These are phyloP conservation scores for Lamprotornis superbus DNA, from an alignment of 2,113 vertebrate species.

Conservation along the genomic window DNA sequence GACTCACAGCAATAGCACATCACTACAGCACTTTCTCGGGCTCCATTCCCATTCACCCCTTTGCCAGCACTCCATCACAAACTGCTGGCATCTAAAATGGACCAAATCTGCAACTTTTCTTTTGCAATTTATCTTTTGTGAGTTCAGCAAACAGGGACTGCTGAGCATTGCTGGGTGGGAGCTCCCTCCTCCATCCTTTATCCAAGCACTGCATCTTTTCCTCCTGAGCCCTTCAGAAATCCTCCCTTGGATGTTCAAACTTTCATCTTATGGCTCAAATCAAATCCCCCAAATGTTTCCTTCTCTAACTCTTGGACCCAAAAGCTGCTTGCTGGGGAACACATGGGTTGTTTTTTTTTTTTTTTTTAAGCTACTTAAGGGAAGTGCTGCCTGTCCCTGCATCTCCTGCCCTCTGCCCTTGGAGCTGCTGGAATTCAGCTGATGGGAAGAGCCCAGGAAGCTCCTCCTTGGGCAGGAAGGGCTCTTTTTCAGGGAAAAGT, in stretches of 20 bases:
- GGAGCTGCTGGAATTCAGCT: background rate
- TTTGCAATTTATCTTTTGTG: background rate
- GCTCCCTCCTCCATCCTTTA: background rate
- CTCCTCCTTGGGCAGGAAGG: background rate
- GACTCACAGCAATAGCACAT: background rate
- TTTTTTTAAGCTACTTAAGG: background rate
- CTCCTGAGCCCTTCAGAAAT: background rate
- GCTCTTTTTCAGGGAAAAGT: background rate
- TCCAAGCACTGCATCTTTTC: background rate
- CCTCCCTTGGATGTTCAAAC: background rate
- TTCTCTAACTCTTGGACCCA: background rate
- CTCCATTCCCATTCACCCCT: background rate
- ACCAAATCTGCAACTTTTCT: background rate
- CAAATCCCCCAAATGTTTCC: accelerated
- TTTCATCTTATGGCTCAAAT: background rate
- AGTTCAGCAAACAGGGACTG: background rate
- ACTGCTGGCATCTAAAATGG: background rate
- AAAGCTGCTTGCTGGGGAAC: background rate
- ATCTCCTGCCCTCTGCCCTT: background rate
- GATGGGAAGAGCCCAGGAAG: background rate
- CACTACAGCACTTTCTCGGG: background rate
- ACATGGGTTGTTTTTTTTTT: accelerated
- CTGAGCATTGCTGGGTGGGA: background rate
- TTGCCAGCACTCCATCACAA: background rate
- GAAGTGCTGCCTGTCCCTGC: background rate